Base-by-base conservation (phyloP, 2,888 invertebrate genomes). In the Drosophila barbarae region DNA sequence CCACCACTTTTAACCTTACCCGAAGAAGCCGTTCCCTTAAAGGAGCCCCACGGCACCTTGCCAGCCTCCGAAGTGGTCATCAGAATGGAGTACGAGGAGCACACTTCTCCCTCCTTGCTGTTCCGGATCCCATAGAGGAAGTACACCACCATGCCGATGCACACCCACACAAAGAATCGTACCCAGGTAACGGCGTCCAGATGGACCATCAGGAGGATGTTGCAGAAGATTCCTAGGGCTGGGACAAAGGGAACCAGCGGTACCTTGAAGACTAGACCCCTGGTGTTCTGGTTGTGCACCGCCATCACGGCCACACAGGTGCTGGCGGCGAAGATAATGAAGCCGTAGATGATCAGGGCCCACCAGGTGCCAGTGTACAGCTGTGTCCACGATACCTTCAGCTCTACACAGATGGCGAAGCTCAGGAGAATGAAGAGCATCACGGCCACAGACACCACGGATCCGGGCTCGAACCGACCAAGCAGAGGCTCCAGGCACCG, bases 61-160 rank as follows among this genome's bases (percentile, higher is more conserved):
- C 90, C 91, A 1, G 93, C 93, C 78, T 93, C 92, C 1, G 92
- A 91, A 0, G 92, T 91, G 5, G 92, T 92, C 91, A 93, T 92
- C 63, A 93, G 85, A 74, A 93, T 92, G 2, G 93, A 92, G 84
- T 93, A 93, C 26, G 91, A 92, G 13, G 91, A 91, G 58, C 87
- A 87, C 1, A 78, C 74, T 39, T 92, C 93, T 36, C 95, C 94
- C 76, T 95, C 93, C 88, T 95, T 95, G 88, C 96, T 96, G 87
- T 96, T 94, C 85, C 95, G 94, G 66, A 96, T 95, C 5, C 96
- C 96, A 87, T 96, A 96, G 2, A 95, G 90, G 89, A 96, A 95
- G 88, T 96, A 96, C 7, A 96, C 92, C 28, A 95, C 90, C 87
- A 96, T 89, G 93, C 96, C 96, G 61, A 96, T 87, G 42, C 94